These are phyloP conservation scores for Gnathonemus longibarbis DNA, from an alignment of 2,113 vertebrate species.

Conservation along the genomic window DNA sequence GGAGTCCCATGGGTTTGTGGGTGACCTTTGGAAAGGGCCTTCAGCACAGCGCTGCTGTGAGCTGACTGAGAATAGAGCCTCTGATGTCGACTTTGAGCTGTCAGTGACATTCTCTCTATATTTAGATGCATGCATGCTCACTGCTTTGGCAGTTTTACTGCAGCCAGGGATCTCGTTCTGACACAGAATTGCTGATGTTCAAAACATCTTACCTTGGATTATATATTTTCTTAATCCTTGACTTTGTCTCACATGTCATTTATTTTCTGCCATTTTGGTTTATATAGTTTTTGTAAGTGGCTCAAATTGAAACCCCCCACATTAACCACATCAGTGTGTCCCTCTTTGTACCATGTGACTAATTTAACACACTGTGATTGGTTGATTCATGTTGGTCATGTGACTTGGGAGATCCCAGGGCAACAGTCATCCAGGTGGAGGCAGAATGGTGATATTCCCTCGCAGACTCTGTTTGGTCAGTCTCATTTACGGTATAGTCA, in stretches of 20 bases:
- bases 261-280: neutral
- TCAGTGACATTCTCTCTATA: neutral
- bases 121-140: neutral
- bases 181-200: neutral
- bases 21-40: neutral
- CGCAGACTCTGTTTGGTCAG: neutral
- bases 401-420: neutral
- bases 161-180: neutral
- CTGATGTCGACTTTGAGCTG: neutral
- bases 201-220: neutral
- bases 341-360: neutral
- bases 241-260: neutral
- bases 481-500: neutral
- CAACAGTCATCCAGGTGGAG: neutral
- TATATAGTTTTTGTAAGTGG: neutral
- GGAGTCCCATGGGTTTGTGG: neutral
- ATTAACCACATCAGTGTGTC: neutral
- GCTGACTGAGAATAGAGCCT: neutral
- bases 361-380: neutral
- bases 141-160: neutral
- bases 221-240: neutral
- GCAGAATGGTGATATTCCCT: neutral
- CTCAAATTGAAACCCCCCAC: neutral
- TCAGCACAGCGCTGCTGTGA: neutral
- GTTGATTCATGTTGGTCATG: neutral